These are phyloP conservation scores for Melanotaenia parkinsoni DNA, from an alignment of 2,797 vertebrate species.

Conservation along the genomic window DNA sequence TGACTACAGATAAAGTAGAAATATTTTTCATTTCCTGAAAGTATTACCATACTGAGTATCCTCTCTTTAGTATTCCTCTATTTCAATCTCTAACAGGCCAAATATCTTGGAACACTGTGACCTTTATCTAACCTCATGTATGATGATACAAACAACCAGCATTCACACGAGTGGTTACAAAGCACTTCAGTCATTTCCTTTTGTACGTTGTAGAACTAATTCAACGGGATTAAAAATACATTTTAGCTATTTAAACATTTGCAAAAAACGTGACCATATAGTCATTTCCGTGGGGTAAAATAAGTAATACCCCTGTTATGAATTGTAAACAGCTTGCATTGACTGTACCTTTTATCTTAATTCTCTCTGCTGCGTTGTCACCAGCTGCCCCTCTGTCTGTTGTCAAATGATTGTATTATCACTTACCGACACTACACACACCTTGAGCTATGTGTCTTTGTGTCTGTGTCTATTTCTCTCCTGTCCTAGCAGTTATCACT, in stretches of 20 bases:
- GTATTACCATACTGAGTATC: constrained; percentile 6
- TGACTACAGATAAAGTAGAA: not conserved
- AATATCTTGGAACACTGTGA: constrained; percentile 31
- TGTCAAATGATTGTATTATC: constrained; percentile 47
- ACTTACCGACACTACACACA: constrained; percentile 22
- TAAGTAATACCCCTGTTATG: not conserved
- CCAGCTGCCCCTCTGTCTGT: constrained; percentile 17
- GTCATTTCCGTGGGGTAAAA: not conserved
- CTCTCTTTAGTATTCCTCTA: constrained; percentile 10
- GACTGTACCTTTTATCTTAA: not conserved
- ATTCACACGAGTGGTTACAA: not conserved
- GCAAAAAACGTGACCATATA: not conserved
- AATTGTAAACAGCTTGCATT: not conserved
- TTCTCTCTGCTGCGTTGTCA: constrained; percentile 21
- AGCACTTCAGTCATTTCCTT: not conserved
- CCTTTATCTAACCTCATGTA: constrained; percentile 40
- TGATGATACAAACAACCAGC: constrained; percentile 14
- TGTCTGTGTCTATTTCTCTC: constrained; percentile 18
- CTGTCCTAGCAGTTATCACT: constrained; percentile 37
- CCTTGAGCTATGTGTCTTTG: constrained; percentile 1
- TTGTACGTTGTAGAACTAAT: not conserved
- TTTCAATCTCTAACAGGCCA: constrained; percentile 19
- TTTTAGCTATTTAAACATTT: not conserved
- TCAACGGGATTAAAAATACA: not conserved
- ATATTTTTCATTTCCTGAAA: not conserved